These are phyloP conservation scores for Amaurobius ferox DNA, from an alignment of 2,888 invertebrate species.

Conservation along the genomic window DNA sequence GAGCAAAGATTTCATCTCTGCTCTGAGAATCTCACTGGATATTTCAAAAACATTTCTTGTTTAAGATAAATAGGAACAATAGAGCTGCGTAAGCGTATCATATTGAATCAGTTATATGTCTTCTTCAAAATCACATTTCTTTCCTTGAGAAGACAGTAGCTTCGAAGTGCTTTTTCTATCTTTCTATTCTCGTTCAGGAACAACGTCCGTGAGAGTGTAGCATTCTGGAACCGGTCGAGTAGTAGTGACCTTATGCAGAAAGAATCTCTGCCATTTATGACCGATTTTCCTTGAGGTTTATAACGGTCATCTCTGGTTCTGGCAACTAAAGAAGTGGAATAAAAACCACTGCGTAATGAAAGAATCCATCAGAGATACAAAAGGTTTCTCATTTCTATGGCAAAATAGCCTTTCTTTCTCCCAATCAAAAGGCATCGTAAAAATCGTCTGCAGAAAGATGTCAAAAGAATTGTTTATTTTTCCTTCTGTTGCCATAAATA, in stretches of 20 bases:
- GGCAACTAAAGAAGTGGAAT: neutral
- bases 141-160: neutral
- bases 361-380: neutral
- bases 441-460: neutral
- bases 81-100: neutral
- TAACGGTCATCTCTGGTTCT: neutral
- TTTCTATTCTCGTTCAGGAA: neutral
- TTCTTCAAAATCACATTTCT: neutral
- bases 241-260: neutral
- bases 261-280: neutral
- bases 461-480: neutral
- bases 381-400: neutral
- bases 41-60: too few relatives aligned
- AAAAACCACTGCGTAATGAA: neutral
- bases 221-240: neutral
- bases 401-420: neutral
- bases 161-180: neutral
- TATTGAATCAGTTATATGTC: neutral
- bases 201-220: neutral
- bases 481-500: neutral
- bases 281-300: slow-evolving; percentile 11
- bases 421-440: neutral
- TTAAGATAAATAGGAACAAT: too few relatives aligned
- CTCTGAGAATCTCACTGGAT: too few relatives aligned
- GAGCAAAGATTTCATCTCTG: too few relatives aligned